Conservation (phyloP, 2,797 vertebrate species). For the Anabacerthia variegaticeps region DNA sequence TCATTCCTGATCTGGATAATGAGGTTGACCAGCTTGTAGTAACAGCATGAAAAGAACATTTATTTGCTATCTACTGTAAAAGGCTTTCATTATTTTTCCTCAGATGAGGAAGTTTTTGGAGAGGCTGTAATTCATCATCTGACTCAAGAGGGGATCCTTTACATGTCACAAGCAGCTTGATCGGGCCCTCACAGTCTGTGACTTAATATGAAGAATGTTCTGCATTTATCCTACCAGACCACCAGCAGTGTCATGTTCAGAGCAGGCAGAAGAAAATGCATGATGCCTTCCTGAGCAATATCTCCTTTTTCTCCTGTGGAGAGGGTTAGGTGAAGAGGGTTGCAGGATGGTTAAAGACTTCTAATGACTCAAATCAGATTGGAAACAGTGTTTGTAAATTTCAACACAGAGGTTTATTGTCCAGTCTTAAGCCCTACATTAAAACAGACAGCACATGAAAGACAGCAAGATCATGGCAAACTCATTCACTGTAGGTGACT, state of each 20-base stretch:
- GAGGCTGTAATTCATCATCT: not conserved
- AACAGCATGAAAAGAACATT: constrained; percentile 16
- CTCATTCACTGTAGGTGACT: not conserved
- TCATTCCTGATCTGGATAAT: not conserved
- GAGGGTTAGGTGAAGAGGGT: not conserved
- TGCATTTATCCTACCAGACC: constrained; percentile 16
- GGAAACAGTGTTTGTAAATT: constrained; percentile 28
- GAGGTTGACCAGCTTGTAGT: constrained; percentile 1
- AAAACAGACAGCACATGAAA: constrained; percentile 4
- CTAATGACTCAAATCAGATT: not conserved
- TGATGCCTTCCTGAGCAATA: not conserved
- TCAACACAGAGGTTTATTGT: not conserved
- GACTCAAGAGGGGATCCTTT: not conserved
- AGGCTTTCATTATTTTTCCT: constrained; percentile 35
- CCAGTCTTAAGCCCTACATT: not conserved
- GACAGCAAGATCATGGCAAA: not conserved
- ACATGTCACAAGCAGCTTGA: not conserved
- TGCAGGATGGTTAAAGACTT: not conserved
- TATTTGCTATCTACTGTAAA: constrained; percentile 18
- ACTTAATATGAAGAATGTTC: constrained; percentile 34
- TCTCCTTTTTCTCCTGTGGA: not conserved
- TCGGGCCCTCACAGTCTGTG: not conserved
- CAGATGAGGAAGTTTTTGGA: constrained; percentile 11
- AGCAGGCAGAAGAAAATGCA: not conserved
- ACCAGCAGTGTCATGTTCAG: not conserved